Evolutionary conservation across 2,888 invertebrate genomes (phyloP).

Genomic region (Allolobophora icterica): DNA sequence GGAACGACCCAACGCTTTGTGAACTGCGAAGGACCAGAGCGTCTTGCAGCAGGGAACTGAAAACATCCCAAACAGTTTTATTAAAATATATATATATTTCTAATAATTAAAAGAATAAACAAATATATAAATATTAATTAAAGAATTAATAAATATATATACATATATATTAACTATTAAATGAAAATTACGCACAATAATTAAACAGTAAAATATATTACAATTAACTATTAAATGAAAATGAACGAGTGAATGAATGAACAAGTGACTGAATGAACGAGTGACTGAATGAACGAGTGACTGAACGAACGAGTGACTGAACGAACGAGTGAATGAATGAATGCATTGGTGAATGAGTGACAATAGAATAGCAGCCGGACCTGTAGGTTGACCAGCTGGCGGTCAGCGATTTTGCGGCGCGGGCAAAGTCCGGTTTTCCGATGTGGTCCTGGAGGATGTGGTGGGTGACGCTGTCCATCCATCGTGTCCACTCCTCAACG

Average conservation of each 20-base stretch:
- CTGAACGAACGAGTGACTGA: too few relatives aligned
- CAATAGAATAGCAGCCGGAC: neutral
- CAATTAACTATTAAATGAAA: too few relatives aligned
- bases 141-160: too few relatives aligned
- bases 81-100: neutral
- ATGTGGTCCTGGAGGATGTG: constrained; percentile 36
- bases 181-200: too few relatives aligned
- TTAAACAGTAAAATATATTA: too few relatives aligned
- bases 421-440: constrained; percentile 34
- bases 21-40: constrained; percentile 37
- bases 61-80: neutral
- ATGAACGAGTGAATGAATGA: too few relatives aligned
- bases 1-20: constrained; percentile 42
- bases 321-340: too few relatives aligned
- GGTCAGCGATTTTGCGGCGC: constrained; percentile 34
- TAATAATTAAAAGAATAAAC: neutral
- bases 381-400: constrained; percentile 39
- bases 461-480: constrained; percentile 39
- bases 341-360: neutral
- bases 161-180: too few relatives aligned
- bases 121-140: neutral
- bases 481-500: constrained; percentile 40
- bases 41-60: constrained; percentile 40
- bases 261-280: too few relatives aligned
- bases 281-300: too few relatives aligned